These are phyloP conservation scores for Hydractinia echinata DNA, from an alignment of 30 jellyfish, hydroid and myxozoan species.

Conservation along the genomic window DNA sequence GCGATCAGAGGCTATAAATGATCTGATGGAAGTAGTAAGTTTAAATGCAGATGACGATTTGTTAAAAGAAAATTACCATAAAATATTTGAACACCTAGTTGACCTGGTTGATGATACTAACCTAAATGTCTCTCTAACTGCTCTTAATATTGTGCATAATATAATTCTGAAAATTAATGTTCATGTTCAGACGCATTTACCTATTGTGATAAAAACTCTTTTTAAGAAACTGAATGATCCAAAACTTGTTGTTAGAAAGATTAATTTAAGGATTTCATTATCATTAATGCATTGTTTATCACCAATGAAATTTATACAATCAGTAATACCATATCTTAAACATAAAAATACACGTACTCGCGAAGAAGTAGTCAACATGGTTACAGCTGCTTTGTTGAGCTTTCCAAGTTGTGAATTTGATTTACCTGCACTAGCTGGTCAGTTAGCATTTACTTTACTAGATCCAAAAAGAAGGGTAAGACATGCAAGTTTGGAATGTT, in stretches of 20 bases:
- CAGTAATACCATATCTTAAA: slow-evolving; percentile 45
- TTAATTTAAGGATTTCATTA: slow-evolving; percentile 44
- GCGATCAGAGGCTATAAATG: slow-evolving; percentile 77
- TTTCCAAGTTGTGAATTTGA: slow-evolving; percentile 83
- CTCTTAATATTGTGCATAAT: slow-evolving; percentile 53
- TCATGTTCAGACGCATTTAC: slow-evolving; percentile 53
- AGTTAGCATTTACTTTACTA: slow-evolving; percentile 51
- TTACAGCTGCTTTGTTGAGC: slow-evolving; percentile 75
- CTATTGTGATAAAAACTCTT: slow-evolving; percentile 45
- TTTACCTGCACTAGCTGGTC: slow-evolving; percentile 46
- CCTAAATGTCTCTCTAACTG: slow-evolving; percentile 59
- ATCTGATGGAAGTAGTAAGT: slow-evolving; percentile 35
- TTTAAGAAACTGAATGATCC: slow-evolving; percentile 71
- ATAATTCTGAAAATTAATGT: slow-evolving; percentile 49
- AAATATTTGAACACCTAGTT: slow-evolving; percentile 46
- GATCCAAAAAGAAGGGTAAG: slow-evolving; percentile 67
- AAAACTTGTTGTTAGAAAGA: slow-evolving; percentile 59
- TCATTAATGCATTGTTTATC: slow-evolving; percentile 68
- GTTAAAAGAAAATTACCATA: slow-evolving; percentile 32
- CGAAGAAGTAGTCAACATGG: slow-evolving; percentile 61
- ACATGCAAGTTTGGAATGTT: slow-evolving; percentile 88
- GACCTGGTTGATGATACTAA: slow-evolving; percentile 66
- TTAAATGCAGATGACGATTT: slow-evolving; percentile 35
- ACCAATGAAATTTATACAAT: slow-evolving; percentile 55
- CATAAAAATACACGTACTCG: slow-evolving; percentile 69